Evolutionary conservation across 2,797 vertebrate species (phyloP).

Genomic region (Eulemur rubriventer): DNA sequence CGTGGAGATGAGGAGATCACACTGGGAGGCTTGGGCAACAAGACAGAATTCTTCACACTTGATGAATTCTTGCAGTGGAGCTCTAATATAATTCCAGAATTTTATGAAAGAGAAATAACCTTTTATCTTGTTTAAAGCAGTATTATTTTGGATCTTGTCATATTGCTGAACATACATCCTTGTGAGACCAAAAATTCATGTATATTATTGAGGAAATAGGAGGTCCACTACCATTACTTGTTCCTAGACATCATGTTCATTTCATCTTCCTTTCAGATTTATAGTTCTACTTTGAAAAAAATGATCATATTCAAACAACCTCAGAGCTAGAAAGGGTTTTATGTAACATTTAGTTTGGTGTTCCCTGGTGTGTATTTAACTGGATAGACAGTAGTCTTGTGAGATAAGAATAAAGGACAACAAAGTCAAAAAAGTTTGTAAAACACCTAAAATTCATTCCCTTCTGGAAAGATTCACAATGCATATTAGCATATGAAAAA

Average conservation of each 20-base stretch:
- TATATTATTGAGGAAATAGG: background rate
- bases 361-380: background rate
- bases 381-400: background rate
- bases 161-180: background rate
- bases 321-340: background rate
- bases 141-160: background rate
- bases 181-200: background rate
- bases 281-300: background rate
- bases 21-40: background rate
- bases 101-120: background rate
- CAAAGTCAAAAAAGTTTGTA: background rate
- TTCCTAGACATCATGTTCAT: background rate
- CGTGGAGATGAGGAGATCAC: background rate
- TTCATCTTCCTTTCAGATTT: conserved; percentile 16
- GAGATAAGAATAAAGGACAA: background rate
- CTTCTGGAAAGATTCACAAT: background rate
- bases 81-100: background rate
- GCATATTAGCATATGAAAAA: conserved; percentile 24
- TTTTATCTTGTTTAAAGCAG: background rate
- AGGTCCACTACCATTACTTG: background rate
- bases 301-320: background rate
- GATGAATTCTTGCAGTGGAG: background rate
- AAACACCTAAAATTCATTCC: conserved; percentile 23
- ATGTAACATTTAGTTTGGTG: background rate
- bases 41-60: background rate